Base-by-base conservation (phyloP, 2,797 vertebrate species). In the Etheostoma nigrum region DNA sequence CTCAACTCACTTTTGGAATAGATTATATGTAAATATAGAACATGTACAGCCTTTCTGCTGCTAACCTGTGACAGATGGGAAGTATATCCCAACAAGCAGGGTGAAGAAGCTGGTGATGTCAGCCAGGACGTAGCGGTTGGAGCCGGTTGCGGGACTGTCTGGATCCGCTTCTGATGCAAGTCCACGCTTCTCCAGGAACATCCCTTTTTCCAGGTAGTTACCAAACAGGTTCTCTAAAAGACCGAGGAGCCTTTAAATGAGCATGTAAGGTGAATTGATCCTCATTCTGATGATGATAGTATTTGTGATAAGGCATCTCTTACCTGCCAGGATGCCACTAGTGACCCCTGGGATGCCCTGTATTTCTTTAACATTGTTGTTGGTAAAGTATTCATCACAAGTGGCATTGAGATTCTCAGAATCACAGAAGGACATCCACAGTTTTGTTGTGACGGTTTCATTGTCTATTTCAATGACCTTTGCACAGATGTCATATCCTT, bases 31-130 rank as follows among this genome's bases (percentile, higher is more conserved):
- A 7, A 54, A 27, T 27, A 27, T 19, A 57, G 27, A 36, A 19
- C n/a, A 36, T n/a, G 18, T 33, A 57, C 27, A 11, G 19, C n/a
- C 16, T 13, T 8, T 61, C 12, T 64, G 67, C 14, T 27, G 71
- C 93, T 84, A 65, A 99, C 98, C 98, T 95, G 98, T 99, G 83
- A 99, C 98, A 0, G 98, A 99, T 4, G 98, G 98, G 86, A 99
- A 99, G 90, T 99, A 99, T 91, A 99, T 99, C 78, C 98, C 98
- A 1, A 99, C 98, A 66, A 99, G 93, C 86, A 99, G 94, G 0
- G 98, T 99, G 93, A 99, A 99, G 95, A 98, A 99, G 74, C 97
- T 99, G 79, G 96, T 97, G 94, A 99, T 99, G 89, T 99, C 98
- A 0, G 97, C 96, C 90, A 98, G 93, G 75, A 99, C 97, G 0